These are phyloP conservation scores for Sabatieria punctata DNA, from an alignment of 2,888 invertebrate species.

Conservation along the genomic window DNA sequence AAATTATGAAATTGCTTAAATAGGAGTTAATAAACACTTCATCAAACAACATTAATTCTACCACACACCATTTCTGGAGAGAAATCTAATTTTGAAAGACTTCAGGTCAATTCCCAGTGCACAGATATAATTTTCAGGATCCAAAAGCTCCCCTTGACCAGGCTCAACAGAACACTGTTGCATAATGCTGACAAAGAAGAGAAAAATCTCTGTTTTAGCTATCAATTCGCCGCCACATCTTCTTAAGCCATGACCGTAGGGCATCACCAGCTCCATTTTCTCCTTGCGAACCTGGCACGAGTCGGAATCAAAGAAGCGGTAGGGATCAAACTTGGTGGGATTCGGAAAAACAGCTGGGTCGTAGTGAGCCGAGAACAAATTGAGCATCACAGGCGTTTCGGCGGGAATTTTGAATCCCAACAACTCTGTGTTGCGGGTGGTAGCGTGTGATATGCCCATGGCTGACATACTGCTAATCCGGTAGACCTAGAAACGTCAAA, in stretches of 20 bases:
- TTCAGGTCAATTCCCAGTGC: slow-evolving; percentile 6
- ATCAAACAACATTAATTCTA: too few species aligned
- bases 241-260: slow-evolving; percentile 9
- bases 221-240: slow-evolving; percentile 10
- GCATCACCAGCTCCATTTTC: not conserved
- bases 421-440: slow-evolving; percentile 15
- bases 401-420: slow-evolving; percentile 18
- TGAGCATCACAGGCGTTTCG: slow-evolving; percentile 15
- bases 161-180: slow-evolving; percentile 3
- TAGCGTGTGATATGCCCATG: slow-evolving; percentile 17
- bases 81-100: slow-evolving; percentile 6
- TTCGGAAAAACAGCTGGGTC: slow-evolving; percentile 19
- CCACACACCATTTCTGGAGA: slow-evolving; percentile 2
- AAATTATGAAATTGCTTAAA: too few species aligned
- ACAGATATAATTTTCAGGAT: slow-evolving; percentile 4
- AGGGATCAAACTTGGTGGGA: slow-evolving; percentile 20
- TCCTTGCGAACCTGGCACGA: not conserved
- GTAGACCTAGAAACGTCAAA: slow-evolving; percentile 4
- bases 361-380: slow-evolving; percentile 16
- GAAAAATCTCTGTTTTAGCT: slow-evolving; percentile 9
- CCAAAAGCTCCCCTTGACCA: not conserved
- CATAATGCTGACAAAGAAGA: slow-evolving; percentile 9
- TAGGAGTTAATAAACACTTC: too few species aligned
- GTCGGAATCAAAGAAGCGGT: not conserved
- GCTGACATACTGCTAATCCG: slow-evolving; percentile 17